These are phyloP conservation scores for Phortica magna DNA, from an alignment of 2,888 invertebrate genomes.

Conservation along the genomic window DNA sequence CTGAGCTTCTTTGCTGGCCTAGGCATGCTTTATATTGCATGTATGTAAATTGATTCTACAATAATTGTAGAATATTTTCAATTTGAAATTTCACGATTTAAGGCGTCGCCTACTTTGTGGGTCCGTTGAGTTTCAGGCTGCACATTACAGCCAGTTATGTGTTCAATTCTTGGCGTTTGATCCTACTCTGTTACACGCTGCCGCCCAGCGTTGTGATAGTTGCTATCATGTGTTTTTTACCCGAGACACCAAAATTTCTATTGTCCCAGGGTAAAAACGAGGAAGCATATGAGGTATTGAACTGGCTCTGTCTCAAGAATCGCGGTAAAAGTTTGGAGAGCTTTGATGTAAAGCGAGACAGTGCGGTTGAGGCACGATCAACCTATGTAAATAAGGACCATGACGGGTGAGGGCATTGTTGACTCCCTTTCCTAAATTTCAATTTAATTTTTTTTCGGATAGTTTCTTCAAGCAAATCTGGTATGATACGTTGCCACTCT, in stretches of 20 bases:
- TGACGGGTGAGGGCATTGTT: too few relatives aligned
- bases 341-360: slow-evolving; percentile 35
- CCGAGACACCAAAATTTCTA: slow-evolving; percentile 50
- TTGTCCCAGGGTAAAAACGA: slow-evolving; percentile 19
- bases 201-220: slow-evolving; percentile 39
- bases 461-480: slow-evolving; percentile 18
- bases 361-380: too few relatives aligned
- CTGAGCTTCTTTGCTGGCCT: slow-evolving; percentile 28
- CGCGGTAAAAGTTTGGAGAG: slow-evolving; percentile 37
- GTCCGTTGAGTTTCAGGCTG: slow-evolving; percentile 7
- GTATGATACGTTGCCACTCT: slow-evolving; percentile 29
- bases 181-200: slow-evolving; percentile 15
- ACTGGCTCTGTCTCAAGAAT: slow-evolving; percentile 44
- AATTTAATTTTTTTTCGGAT: not conserved
- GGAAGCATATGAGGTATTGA: slow-evolving; percentile 39
- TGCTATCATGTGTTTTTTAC: slow-evolving; percentile 30
- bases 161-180: slow-evolving; percentile 45
- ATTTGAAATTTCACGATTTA: not conserved
- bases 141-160: not conserved
- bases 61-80: not conserved
- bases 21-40: slow-evolving; percentile 39
- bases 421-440: too few relatives aligned
- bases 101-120: slow-evolving; percentile 31
- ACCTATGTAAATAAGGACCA: too few relatives aligned
- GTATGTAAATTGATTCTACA: slow-evolving; percentile 38